Percentiles rank a stretch among this genome's conserved stretches.
These are phyloP conservation scores for Gorsachius magnificus DNA, from an alignment of 2,797 vertebrate species.

Conservation along the genomic window DNA sequence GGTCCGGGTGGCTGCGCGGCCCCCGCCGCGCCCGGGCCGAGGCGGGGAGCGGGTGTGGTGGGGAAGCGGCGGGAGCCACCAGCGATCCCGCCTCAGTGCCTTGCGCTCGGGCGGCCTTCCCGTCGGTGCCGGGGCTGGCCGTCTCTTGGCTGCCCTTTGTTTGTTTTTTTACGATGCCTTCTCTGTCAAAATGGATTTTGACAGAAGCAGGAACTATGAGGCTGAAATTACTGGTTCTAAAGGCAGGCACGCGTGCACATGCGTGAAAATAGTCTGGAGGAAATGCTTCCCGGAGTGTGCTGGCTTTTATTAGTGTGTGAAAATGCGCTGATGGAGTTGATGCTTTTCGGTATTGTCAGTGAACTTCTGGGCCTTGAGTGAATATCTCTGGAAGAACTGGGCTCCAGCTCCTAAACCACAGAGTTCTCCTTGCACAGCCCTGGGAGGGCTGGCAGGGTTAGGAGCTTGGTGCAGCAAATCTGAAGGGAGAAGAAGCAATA, in stretches of 20 bases:
- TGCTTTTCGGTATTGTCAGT: neutral
- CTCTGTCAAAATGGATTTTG: slow-evolving; percentile 23
- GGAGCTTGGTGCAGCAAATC: accelerated
- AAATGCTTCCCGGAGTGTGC: neutral
- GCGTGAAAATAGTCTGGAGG: neutral
- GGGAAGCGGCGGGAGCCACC: neutral
- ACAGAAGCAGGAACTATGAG: neutral
- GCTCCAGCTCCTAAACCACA: neutral
- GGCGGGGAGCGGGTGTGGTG: neutral
- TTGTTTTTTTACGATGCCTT: neutral
- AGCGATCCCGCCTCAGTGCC: neutral
- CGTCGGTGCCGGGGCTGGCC: neutral
- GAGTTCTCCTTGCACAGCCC: neutral
- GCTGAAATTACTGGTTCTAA: neutral
- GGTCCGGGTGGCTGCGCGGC: neutral
- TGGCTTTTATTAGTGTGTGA: neutral
- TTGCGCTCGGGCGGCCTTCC: neutral
- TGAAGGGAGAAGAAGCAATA: neutral
- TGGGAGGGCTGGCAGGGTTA: neutral
- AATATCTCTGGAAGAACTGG: neutral
- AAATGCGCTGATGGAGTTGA: neutral
- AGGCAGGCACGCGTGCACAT: neutral
- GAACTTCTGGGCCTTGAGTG: neutral
- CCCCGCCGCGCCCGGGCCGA: neutral
- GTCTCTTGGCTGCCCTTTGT: neutral